These are phyloP conservation scores for Microcebus murinus DNA, from an alignment of 2,113 vertebrate species.

Conservation along the genomic window DNA sequence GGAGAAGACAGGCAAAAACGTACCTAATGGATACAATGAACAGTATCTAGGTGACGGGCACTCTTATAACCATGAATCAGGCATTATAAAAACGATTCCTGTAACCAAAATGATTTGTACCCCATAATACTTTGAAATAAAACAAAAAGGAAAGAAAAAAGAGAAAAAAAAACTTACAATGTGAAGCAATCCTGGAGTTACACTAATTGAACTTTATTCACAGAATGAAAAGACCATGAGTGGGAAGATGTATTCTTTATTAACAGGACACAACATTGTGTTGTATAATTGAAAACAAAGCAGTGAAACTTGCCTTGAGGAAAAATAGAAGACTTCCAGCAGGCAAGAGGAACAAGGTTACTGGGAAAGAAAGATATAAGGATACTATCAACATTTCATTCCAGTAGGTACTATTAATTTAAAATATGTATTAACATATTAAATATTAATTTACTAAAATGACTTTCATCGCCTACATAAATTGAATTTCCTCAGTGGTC, in stretches of 20 bases:
- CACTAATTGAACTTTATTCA: background rate
- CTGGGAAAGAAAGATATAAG: background rate
- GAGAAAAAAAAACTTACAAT: too few relatives aligned
- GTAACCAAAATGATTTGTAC: too few relatives aligned
- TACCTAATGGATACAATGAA: too few relatives aligned
- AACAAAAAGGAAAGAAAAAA: too few relatives aligned
- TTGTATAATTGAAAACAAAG: background rate
- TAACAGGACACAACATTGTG: background rate
- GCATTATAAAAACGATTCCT: too few relatives aligned
- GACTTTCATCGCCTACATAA: background rate
- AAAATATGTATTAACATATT: slow-evolving; percentile 53
- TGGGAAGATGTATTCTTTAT: background rate
- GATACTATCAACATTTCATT: background rate
- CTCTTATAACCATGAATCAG: too few relatives aligned
- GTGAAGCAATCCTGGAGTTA: background rate
- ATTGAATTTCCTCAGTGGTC: background rate
- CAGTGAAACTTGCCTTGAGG: background rate
- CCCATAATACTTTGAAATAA: too few relatives aligned
- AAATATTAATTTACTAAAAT: slow-evolving; percentile 54
- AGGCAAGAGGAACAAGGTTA: background rate
- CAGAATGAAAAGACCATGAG: background rate
- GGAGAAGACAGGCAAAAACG: too few relatives aligned
- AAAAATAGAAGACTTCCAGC: background rate
- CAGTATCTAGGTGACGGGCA: too few relatives aligned
- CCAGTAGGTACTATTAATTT: slow-evolving; percentile 30